Base-by-base conservation (phyloP, 2,113 vertebrate genomes). In the Podiceps cristatus region DNA sequence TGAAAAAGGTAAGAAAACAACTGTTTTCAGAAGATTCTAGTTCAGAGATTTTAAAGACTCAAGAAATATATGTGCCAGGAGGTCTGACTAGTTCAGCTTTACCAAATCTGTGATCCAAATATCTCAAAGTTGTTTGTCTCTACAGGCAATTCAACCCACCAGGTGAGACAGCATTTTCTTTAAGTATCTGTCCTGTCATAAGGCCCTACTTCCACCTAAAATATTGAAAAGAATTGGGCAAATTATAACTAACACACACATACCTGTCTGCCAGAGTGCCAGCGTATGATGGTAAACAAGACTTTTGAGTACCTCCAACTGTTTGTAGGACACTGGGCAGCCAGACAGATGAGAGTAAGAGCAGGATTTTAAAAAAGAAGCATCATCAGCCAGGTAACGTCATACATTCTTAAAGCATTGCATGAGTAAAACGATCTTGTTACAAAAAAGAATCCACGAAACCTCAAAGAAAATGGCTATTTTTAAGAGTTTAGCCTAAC, bases 291-390 rank as follows among this genome's bases (percentile, higher is more conserved):
- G 27, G 29, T 11, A 76, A 87, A 87, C 15, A 68, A 63, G n/a
- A 27, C 8, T 73, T 76, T 50, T 27, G 42, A 72, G 62, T 55
- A 67, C n/a, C 75, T 86, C 33, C 33, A 77, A 49, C n/a, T 27
- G 20, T 12, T 58, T 0, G 0, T 10, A 74, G 68, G 3, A 19
- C 33, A 53, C 23, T 62, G 55, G 50, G 45, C 35, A 58, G 45
- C 50, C 55, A 87, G n/a, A 53, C 1, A 68, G 45, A 35, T 8
- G 5, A 89, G 13, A 80, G 23, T 24, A 84, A 59, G 16, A 85
- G 10, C 13, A 42, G 7, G 20, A 47, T 49, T 80, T 94, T 20
- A 33, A 50, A 87, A 80, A 50, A 66, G 37, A 20, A 1, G 1
- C 11, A 60, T 31, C 4, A 0, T 29, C 85, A 73, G 35, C 77